Evolutionary conservation across 2,113 vertebrate species (phyloP).

Genomic region (Pedionomus torquatus): DNA sequence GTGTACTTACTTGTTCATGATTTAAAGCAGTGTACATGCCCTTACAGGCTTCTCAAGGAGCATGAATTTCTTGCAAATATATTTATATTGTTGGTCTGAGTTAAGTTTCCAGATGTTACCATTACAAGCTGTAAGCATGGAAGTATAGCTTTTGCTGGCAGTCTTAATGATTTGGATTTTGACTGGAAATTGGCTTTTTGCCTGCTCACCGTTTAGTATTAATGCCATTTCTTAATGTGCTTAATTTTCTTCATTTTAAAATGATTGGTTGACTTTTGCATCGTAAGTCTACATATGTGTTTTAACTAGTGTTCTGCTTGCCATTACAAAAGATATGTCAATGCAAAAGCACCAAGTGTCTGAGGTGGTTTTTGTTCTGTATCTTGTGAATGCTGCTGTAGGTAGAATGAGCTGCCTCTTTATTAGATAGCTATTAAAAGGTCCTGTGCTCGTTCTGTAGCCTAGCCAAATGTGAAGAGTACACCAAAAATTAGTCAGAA

Average conservation of each 20-base stretch:
- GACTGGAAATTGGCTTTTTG: background rate
- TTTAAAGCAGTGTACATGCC: background rate
- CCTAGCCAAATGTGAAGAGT: background rate
- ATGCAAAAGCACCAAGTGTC: background rate
- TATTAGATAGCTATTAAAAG: background rate
- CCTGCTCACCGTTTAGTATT: background rate
- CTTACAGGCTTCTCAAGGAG: background rate
- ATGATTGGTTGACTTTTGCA: background rate
- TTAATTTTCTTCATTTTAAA: background rate
- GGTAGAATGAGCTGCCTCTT: background rate
- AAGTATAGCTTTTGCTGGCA: background rate
- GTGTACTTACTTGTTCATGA: background rate
- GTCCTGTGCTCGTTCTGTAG: background rate
- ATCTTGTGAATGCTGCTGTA: background rate
- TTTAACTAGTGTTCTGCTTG: background rate
- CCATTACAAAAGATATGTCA: background rate
- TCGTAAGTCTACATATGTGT: fast-evolving
- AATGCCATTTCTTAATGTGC: background rate
- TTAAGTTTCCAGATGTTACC: slow-evolving; percentile 18
- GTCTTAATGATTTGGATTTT: background rate
- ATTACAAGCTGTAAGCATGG: background rate
- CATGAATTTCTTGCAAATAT: background rate
- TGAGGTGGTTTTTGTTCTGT: background rate
- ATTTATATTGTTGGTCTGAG: background rate
- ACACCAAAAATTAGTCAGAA: background rate